Evolutionary conservation across 1,140 invertebrate genomes (phyloP), one percentile per base, ranked within the genome.

Genomic region (Prorops nasuta): DNA sequence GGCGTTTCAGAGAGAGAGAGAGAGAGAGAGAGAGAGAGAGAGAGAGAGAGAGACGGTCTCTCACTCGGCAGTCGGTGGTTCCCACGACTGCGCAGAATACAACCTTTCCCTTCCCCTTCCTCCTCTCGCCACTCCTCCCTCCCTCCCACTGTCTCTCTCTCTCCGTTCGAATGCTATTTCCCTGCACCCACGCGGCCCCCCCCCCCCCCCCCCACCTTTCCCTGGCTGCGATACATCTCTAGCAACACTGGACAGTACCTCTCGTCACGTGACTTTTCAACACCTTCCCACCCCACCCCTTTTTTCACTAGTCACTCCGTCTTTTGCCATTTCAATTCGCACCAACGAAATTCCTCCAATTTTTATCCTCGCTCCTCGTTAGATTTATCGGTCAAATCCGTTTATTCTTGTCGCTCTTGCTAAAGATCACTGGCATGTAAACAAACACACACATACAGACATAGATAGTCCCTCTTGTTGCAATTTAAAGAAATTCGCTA

Each of bases 31-130:
- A 24, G 8, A 17, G 34, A 12, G 12, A 15, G 12, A 35, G 36
- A 9, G n/a, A 38, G 50, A 41, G 50, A 42, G 40, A 48, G 15
- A 40, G 42, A 38, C 42, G 37, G 31, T 49, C 35, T 45, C 42
- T 54, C 46, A 32, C 54, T 58, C 63, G 56, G 49, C 56, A 60
- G 54, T 63, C 51, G 47, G n/a, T n/a, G n/a, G 66, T 67, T 70
- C 67, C 66, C 66, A 66, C 67, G 64, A 60, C 67, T 56, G 64
- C 66, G 57, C 63, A 52, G 60, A 56, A 62, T 61, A 65, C 60
- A n/a, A n/a, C n/a, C n/a, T n/a, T n/a, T n/a, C n/a, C 66, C 59
- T 56, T 64, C 55, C 66, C 60, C 62, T 62, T 58, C 59, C 21
- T 40, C 42, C 36, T 28, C 24, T 10, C 24, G 10, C 24, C 24